These are phyloP conservation scores for Semotilus atromaculatus DNA, from an alignment of 2,797 vertebrate species.

Conservation along the genomic window DNA sequence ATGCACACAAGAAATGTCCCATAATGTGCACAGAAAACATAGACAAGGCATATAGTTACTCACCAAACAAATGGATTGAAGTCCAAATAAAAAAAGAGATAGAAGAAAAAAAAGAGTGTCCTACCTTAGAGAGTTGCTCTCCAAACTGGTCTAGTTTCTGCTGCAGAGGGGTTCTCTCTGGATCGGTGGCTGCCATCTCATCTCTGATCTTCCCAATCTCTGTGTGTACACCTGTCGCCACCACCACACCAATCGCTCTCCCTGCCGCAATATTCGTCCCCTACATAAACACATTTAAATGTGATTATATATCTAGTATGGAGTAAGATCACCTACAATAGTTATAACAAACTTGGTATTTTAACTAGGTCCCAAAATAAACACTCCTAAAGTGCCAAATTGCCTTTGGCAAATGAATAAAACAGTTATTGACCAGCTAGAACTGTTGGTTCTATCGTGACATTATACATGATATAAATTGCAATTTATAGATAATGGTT, in stretches of 20 bases:
- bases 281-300: slow-evolving; percentile 60
- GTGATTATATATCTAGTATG: neutral
- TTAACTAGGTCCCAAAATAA: neutral
- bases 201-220: slow-evolving; percentile 85
- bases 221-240: slow-evolving; percentile 81
- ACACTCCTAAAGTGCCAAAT: neutral
- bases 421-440: neutral
- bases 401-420: neutral
- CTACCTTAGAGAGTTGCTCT: slow-evolving; percentile 81
- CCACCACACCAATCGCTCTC: slow-evolving; percentile 78
- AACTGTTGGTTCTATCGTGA: neutral
- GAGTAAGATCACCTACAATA: neutral
- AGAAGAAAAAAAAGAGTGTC: neutral
- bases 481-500: neutral
- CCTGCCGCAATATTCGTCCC: slow-evolving; percentile 83
- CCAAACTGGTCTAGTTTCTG: slow-evolving; percentile 85
- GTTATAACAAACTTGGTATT: neutral
- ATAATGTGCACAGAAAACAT: neutral
- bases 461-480: neutral
- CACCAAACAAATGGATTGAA: neutral
- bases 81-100: slow-evolving; percentile 3
- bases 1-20: neutral
- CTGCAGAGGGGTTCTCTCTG: slow-evolving; percentile 81
- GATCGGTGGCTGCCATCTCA: slow-evolving; percentile 82
- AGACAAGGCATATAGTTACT: neutral